Base-by-base conservation (phyloP, 2,113 vertebrate genomes). In the Ovibos moschatus region DNA sequence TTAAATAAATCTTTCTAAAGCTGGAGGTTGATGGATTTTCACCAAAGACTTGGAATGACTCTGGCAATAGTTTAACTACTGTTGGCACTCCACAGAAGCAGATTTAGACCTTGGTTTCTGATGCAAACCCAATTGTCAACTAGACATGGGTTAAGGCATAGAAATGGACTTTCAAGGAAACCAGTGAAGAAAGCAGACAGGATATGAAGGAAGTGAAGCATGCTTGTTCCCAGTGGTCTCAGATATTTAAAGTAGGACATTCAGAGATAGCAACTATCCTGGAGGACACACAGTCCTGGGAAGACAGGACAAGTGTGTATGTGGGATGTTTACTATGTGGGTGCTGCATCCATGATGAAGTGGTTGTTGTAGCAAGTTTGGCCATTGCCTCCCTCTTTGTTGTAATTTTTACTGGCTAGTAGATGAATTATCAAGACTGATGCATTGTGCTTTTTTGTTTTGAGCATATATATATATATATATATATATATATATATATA, bases 251-350 rank as follows among this genome's bases (percentile, higher is more conserved):
- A 21, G 1, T 2, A 43, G 14, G 9, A 36, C 40, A 27, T 57
- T 50, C 19, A 36, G 27, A 43, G 7, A 17, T 0, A 43, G 45
- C 21, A 25, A 2, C 28, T 40, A 0, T 3, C 10, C 51, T 58
- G 9, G 7, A 51, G n/a, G 15, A 50, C 36, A 28, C 2, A 23
- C 5, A 27, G 7, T 64, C 10, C 78, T n/a, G 33, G 16, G 8
- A 87, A 16, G 4, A 43, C 13, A 57, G 25, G 82, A 81, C 7
- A 60, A 55, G 17, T 15, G 14, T 28, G 3, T 43, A 0, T 3
- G 50, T 0, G 8, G 8, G 16, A 1, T 53, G 40, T 14, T 47
- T 51, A 1, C 23, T 40, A 4, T 25, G 10, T 76, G 71, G 3
- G 16, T 30, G 36, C 12, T 7, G 25, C 78, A 23, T 33, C 1